Evolutionary conservation across 2,888 invertebrate species (phyloP).

Genomic region (Pycnomerus fuliginosus): DNA sequence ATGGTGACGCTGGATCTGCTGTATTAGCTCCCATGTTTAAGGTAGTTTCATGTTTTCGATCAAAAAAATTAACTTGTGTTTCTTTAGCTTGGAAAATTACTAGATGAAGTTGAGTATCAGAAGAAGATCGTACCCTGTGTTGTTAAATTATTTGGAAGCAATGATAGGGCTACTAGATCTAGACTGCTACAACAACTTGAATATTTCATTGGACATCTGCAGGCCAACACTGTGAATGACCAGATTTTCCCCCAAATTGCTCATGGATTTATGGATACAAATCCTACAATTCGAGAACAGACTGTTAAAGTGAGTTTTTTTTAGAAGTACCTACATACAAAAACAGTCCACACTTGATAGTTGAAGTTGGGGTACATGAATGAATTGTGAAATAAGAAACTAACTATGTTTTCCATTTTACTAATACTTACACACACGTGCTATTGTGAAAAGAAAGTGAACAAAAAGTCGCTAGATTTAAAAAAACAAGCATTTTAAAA

Average conservation of each 20-base stretch:
- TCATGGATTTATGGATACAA: slow-evolving; percentile 95
- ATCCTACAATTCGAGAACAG: slow-evolving; percentile 94
- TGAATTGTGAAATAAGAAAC: slow-evolving; percentile 1
- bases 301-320: slow-evolving; percentile 78
- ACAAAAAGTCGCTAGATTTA: too few species aligned
- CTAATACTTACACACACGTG: too few species aligned
- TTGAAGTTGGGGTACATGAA: too few species aligned
- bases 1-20: slow-evolving; percentile 95
- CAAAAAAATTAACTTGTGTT: slow-evolving; percentile 2
- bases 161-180: slow-evolving; percentile 93
- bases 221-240: slow-evolving; percentile 85
- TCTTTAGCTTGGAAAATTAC: slow-evolving; percentile 78
- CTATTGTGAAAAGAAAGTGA: too few species aligned
- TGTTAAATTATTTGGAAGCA: slow-evolving; percentile 92
- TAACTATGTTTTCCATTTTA: too few species aligned
- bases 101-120: slow-evolving; percentile 93
- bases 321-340: slow-evolving; percentile 9
- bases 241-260: slow-evolving; percentile 93
- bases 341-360: slow-evolving; percentile 2
- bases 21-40: slow-evolving; percentile 93
- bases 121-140: slow-evolving; percentile 96
- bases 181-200: slow-evolving; percentile 92
- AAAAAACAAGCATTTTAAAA: too few species aligned
- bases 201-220: slow-evolving; percentile 80
- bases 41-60: slow-evolving; percentile 53